These are phyloP conservation scores for Mormyrops attenuatus DNA, from an alignment of 2,797 vertebrate species.

Conservation along the genomic window DNA sequence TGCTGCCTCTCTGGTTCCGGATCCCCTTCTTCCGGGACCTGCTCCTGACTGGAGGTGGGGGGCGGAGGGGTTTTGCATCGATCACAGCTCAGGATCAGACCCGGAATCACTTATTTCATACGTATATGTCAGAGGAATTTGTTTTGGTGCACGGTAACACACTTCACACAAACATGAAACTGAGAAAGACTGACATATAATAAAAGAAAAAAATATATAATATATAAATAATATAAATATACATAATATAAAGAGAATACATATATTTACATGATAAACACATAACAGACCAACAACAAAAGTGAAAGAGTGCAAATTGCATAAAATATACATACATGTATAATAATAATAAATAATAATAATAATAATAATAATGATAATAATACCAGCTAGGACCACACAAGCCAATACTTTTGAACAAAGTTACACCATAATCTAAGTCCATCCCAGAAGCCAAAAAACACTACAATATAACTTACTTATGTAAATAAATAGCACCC, in stretches of 20 bases:
- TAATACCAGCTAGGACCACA: neutral
- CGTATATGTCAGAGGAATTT: neutral
- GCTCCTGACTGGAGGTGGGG: conserved; percentile 75
- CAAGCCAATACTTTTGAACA: neutral
- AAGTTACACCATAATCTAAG: neutral
- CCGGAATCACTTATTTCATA: neutral
- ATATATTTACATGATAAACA: no score
- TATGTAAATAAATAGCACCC: neutral
- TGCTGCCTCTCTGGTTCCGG: conserved; percentile 85
- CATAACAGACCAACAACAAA: neutral
- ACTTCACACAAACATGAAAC: neutral
- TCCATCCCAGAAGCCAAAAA: neutral
- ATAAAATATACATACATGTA: neutral
- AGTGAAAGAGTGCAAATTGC: neutral
- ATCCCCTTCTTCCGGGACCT: conserved; percentile 84
- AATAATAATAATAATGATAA: no score
- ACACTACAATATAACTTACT: neutral
- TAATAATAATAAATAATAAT: no score
- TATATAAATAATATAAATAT: no score
- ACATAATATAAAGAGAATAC: no score
- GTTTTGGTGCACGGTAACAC: neutral
- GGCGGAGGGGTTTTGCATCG: neutral
- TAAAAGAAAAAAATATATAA: neutral
- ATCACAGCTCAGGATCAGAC: neutral
- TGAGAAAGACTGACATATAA: neutral